A percentile compares a stretch with the other conserved stretches of the same genome.
phyloP scores from a whole-genome alignment of 1,140 invertebrate genomes.

The Drosophila subpulchrella region DNA sequence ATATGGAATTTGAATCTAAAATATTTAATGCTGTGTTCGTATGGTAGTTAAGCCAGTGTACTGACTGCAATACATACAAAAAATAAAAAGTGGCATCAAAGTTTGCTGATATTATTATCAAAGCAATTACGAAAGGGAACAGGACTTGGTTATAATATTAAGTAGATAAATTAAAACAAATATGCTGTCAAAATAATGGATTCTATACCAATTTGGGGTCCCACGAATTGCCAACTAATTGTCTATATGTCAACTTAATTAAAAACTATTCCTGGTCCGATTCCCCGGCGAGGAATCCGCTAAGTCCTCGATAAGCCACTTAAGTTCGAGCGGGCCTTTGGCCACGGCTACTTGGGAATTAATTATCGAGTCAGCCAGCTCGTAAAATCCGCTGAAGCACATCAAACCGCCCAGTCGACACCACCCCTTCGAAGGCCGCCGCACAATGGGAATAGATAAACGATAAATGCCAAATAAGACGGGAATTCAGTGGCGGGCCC shows the following conservation, averaged over 20 bases:
- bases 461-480: slow-evolving; percentile 75
- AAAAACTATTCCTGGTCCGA: slow-evolving; percentile 35
- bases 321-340: slow-evolving; percentile 31
- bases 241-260: slow-evolving; percentile 71
- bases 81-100: no score
- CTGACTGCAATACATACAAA: not conserved
- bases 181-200: not conserved
- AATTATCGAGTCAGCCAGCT: slow-evolving; percentile 55
- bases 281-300: slow-evolving; percentile 4
- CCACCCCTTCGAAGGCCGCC: slow-evolving; percentile 13
- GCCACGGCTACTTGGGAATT: slow-evolving; percentile 64
- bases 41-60: no score
- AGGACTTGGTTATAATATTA: no score
- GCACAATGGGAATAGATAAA: slow-evolving; percentile 73
- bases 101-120: no score
- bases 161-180: not conserved
- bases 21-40: no score
- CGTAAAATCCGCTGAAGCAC: slow-evolving; percentile 5
- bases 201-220: not conserved
- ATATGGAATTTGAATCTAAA: no score
- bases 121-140: no score
- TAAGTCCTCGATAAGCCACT: slow-evolving; percentile 63
- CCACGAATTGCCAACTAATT: slow-evolving; percentile 75
- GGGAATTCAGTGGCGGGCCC: slow-evolving; percentile 25
- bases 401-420: slow-evolving; percentile 11